A percentile compares a stretch with the other conserved stretches of the same genome.
phyloP scores from a whole-genome alignment of 2,113 vertebrate genomes.

The Penelope pileata region DNA sequence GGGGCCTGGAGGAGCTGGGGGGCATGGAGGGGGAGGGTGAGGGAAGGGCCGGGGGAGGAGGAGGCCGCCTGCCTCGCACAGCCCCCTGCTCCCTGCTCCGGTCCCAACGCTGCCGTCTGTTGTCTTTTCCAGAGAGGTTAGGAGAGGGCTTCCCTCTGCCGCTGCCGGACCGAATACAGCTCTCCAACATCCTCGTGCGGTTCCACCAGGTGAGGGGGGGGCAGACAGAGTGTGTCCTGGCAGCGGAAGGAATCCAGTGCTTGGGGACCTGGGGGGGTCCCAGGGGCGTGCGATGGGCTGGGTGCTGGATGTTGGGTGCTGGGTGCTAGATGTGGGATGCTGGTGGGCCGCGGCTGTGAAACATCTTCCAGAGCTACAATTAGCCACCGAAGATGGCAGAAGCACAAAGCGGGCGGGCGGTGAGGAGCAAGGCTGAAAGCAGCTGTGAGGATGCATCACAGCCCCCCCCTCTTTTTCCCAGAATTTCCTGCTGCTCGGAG shows the following conservation, averaged over 20 bases:
- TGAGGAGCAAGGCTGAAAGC: accelerated
- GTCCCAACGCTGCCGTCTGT: accelerated
- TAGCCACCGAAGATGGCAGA: not conserved
- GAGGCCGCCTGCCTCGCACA: accelerated
- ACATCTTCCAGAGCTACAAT: not conserved
- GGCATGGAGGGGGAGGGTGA: accelerated
- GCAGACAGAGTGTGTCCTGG: not conserved
- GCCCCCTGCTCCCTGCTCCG: not conserved
- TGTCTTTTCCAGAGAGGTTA: constrained; percentile 63
- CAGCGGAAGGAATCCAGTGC: not conserved
- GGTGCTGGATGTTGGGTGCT: not conserved
- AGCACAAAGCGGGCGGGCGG: not conserved
- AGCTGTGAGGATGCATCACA: accelerated
- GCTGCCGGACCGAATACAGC: constrained; percentile 24
- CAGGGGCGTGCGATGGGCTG: accelerated
- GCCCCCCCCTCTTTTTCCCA: not conserved
- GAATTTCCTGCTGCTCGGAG: constrained; percentile 64
- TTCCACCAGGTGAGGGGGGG: constrained; percentile 69
- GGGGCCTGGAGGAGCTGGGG: not conserved
- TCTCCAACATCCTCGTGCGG: constrained; percentile 57
- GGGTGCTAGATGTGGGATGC: no score
- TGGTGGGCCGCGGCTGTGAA: accelerated
- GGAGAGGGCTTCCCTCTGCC: constrained; percentile 71
- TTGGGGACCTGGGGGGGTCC: not conserved
- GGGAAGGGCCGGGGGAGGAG: not conserved